Percentiles rank a stretch among this genome's conserved stretches.
phyloP scores from a whole-genome alignment of 2,888 invertebrate species.

The Macrosoma leucophasiata region DNA sequence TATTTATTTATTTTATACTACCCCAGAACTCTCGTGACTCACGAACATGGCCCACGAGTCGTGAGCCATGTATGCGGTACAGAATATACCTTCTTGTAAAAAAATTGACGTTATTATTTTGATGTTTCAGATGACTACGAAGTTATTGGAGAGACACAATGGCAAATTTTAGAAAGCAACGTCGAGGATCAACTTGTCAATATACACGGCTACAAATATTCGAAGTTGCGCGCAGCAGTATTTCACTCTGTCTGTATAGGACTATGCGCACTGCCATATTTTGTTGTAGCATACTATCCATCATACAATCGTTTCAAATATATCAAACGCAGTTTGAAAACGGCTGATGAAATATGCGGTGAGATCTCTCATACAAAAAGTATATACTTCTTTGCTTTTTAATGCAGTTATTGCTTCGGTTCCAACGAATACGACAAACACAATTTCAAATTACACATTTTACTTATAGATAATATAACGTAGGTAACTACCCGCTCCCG shows the following conservation, averaged over 20 bases:
- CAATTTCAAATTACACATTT: neutral
- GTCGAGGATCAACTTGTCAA: slow-evolving; percentile 63
- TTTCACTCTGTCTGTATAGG: slow-evolving; percentile 69
- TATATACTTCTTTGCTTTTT: too few species aligned
- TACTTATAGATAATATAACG: slow-evolving; percentile 1
- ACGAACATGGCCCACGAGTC: too few species aligned
- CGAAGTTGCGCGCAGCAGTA: slow-evolving; percentile 52
- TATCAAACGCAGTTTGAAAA: slow-evolving; percentile 71
- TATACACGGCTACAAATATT: slow-evolving; percentile 71
- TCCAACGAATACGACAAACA: too few species aligned
- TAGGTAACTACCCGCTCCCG: too few species aligned
- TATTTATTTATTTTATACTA: too few species aligned
- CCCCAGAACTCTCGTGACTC: too few species aligned
- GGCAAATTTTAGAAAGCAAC: slow-evolving; percentile 70
- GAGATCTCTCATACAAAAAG: slow-evolving; percentile 37
- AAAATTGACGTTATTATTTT: too few species aligned
- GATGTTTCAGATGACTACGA: slow-evolving; percentile 70
- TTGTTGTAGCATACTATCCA: slow-evolving; percentile 75
- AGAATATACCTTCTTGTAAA: too few species aligned
- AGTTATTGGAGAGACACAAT: slow-evolving; percentile 71
- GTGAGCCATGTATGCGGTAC: too few species aligned
- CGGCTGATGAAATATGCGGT: slow-evolving; percentile 75
- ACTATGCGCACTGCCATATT: slow-evolving; percentile 74
- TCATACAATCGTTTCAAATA: slow-evolving; percentile 70
- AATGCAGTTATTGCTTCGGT: too few species aligned